phyloP scores from a whole-genome alignment of 2,888 invertebrate species.

The Drosophila mettleri region DNA sequence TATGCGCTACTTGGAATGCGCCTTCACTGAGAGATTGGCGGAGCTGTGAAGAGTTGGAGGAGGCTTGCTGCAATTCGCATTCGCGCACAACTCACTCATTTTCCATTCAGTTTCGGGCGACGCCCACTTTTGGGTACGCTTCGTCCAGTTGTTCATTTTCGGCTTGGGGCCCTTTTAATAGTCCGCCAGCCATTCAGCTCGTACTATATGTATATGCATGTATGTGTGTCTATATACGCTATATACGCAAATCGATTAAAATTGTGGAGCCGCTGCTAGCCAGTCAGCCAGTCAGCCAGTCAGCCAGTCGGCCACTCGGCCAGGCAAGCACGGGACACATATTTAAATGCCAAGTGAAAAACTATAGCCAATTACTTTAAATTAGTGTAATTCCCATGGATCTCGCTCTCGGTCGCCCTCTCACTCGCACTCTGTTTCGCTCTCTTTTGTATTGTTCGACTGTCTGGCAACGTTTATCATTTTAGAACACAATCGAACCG shows the following conservation, averaged over 20 bases:
- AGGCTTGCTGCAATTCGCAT: constrained; percentile 54
- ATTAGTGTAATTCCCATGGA: constrained; percentile 85
- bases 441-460: constrained; percentile 20
- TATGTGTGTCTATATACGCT: neutral
- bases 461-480: constrained; percentile 56
- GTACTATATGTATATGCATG: neutral
- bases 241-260: constrained; percentile 85
- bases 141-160: constrained; percentile 74
- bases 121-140: constrained; percentile 83
- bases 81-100: constrained; percentile 79
- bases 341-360: constrained; percentile 83
- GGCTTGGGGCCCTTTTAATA: constrained; percentile 75
- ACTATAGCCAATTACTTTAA: constrained; percentile 84
- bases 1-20: constrained; percentile 80
- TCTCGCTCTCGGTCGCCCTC: constrained; percentile 5
- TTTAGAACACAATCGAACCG: constrained; percentile 38
- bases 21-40: constrained; percentile 12
- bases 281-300: constrained; percentile 1
- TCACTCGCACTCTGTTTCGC: constrained; percentile 7
- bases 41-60: constrained; percentile 12
- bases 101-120: constrained; percentile 83
- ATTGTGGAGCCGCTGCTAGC: constrained; percentile 65
- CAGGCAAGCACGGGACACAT: constrained; percentile 58
- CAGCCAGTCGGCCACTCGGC: neutral
- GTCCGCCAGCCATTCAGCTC: constrained; percentile 61